Evolutionary conservation across 2,113 vertebrate species (phyloP), one percentile per base, ranked within the genome.

Genomic region (Climacteris rufus): DNA sequence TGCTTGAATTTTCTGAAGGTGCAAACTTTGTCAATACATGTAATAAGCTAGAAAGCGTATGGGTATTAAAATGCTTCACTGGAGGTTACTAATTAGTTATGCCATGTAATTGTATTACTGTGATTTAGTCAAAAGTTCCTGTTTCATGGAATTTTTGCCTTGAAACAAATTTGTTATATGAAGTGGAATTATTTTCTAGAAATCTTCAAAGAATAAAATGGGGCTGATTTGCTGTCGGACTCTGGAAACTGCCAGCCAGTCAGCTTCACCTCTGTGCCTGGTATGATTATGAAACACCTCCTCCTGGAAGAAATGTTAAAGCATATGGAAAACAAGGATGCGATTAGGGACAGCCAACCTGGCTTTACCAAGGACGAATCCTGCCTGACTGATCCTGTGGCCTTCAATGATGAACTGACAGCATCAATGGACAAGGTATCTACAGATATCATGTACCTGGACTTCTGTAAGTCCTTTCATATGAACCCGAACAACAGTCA

Each of bases 361-460:
- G 9, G 11, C 52, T 86, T 66, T 31, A 53, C 14, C 21, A 66
- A 42, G 17, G 33, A 17, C 6, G 69, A 30, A 40, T 69, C 57
- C 30, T 94, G 25, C 18, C n/a, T 86, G 50, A 45, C 3, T 28
- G 8, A 24, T 7, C n/a, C 24, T 13, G 20, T 23, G 37, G 22
- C n/a, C 18, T 87, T 89, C 47, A 68, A 3, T 5, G 5, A 25
- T 15, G 11, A 25, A 37, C 17, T 57, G 64, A 53, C 20, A n/a
- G 4, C 12, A 68, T 33, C 45, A 24, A 7, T 31, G 40, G 45
- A 24, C 2, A 20, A 70, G 4, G 13, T 42, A 56, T 12, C 12
- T 40, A 17, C 19, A 2, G 0, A 24, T 24, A 17, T n/a, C 10
- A 22, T 4, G 23, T 24, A 37, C 6, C 6, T 31, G 7, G 30